phyloP scores from a whole-genome alignment of 2,113 vertebrate species.

The Gymnobelideus leadbeateri region DNA sequence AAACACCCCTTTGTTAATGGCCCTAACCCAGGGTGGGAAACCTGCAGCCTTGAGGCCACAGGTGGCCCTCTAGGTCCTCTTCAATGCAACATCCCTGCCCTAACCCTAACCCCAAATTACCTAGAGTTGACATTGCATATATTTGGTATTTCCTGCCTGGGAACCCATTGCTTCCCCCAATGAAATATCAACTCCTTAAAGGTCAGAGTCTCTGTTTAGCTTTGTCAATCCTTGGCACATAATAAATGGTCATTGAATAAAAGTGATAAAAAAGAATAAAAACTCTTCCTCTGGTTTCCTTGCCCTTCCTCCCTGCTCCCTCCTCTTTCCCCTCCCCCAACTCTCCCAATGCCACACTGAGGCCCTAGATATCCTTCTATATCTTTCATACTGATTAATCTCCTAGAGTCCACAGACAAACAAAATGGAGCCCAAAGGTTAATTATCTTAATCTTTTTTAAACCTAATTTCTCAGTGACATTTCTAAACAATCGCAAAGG shows the following conservation, averaged over 20 bases:
- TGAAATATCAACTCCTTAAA: background rate
- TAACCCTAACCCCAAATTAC: background rate
- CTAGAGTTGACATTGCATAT: background rate
- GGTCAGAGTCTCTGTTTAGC: background rate
- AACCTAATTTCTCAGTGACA: constrained; percentile 6
- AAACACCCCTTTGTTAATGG: background rate
- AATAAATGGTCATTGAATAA: background rate
- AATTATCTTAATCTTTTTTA: background rate
- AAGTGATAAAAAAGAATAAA: too few species aligned
- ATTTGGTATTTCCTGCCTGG: background rate
- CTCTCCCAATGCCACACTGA: background rate
- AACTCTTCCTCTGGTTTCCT: background rate
- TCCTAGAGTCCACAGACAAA: background rate
- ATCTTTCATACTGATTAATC: background rate
- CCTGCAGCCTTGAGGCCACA: too few species aligned
- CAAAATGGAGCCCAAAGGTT: background rate
- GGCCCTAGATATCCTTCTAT: background rate
- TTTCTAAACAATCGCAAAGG: background rate
- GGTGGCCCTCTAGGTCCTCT: too few species aligned
- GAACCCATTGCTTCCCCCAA: background rate
- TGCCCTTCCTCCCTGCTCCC: background rate
- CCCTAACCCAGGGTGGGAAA: too few species aligned
- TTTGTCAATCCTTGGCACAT: background rate
- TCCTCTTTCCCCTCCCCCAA: background rate
- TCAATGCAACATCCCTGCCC: background rate